These are phyloP conservation scores for Pachycephus smyrnensis DNA, from an alignment of 2,888 invertebrate genomes.

Conservation along the genomic window DNA sequence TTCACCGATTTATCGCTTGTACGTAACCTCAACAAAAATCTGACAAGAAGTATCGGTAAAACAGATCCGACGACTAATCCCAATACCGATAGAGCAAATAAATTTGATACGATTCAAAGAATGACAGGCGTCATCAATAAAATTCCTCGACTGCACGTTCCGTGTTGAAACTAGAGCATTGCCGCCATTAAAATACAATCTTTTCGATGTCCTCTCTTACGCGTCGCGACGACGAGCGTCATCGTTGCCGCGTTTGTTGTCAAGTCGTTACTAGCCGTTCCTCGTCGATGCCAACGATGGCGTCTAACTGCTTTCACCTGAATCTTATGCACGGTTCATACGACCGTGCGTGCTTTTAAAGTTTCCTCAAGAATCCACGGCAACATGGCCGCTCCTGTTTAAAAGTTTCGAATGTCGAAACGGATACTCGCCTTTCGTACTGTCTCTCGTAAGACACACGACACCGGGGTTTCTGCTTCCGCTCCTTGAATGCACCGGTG, in stretches of 20 bases:
- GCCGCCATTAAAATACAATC: not conserved
- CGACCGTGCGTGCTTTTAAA: not conserved
- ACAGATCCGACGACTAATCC: not conserved
- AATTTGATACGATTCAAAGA: not conserved
- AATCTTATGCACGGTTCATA: not conserved
- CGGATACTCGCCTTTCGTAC: slow-evolving; percentile 17
- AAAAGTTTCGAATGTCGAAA: slow-evolving; percentile 28
- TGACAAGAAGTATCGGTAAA: not conserved
- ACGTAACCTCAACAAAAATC: not conserved
- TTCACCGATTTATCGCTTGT: not conserved
- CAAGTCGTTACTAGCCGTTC: not conserved
- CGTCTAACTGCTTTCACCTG: not conserved
- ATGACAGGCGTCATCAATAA: not conserved
- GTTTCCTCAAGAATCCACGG: not conserved
- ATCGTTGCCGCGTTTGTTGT: not conserved
- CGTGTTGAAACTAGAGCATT: not conserved
- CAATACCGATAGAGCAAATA: not conserved
- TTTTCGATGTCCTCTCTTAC: not conserved
- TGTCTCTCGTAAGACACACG: not conserved
- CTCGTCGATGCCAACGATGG: not conserved
- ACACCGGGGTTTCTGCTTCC: not conserved
- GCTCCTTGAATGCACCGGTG: not conserved
- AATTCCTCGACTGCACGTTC: not conserved
- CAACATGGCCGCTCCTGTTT: slow-evolving; percentile 15
- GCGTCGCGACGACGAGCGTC: not conserved